These are phyloP conservation scores for Thripadectes ignobilis DNA, from an alignment of 2,797 vertebrate genomes.

Conservation along the genomic window DNA sequence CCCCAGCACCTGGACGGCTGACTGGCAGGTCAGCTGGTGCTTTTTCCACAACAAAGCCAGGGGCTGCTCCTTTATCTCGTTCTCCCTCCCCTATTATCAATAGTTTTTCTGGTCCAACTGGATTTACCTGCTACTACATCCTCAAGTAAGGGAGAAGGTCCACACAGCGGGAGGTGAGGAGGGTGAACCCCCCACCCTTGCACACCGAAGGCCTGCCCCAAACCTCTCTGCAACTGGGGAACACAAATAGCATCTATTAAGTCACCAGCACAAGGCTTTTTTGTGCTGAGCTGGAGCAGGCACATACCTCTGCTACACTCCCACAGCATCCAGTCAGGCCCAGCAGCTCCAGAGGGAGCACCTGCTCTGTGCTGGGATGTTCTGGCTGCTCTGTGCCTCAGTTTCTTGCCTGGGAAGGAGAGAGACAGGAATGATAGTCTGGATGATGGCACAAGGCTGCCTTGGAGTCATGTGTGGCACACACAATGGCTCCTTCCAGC, in stretches of 20 bases:
- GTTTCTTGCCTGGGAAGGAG: not conserved
- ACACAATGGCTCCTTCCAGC: not conserved
- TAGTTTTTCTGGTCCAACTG: conserved; percentile 52
- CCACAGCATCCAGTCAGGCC: not conserved
- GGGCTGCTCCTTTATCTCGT: conserved; percentile 15
- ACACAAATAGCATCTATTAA: not conserved
- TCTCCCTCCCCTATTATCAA: conserved; percentile 29
- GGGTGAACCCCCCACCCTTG: not conserved
- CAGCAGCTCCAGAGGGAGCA: not conserved
- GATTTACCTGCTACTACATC: conserved; percentile 30
- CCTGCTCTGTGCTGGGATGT: not conserved
- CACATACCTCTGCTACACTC: not conserved
- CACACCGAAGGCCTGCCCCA: not conserved
- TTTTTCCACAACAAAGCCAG: conserved; percentile 19
- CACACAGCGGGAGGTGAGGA: not conserved
- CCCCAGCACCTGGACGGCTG: not conserved
- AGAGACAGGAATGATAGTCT: not conserved
- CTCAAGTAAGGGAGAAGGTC: not conserved
- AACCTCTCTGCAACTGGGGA: not conserved
- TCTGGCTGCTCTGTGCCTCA: not conserved
- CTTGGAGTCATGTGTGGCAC: not conserved
- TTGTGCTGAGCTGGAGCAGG: not conserved
- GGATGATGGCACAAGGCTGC: not conserved
- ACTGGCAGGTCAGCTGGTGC: not conserved
- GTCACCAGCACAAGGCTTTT: not conserved